These are phyloP conservation scores for Pollimyrus isidori DNA, from an alignment of 2,113 vertebrate species.

Conservation along the genomic window DNA sequence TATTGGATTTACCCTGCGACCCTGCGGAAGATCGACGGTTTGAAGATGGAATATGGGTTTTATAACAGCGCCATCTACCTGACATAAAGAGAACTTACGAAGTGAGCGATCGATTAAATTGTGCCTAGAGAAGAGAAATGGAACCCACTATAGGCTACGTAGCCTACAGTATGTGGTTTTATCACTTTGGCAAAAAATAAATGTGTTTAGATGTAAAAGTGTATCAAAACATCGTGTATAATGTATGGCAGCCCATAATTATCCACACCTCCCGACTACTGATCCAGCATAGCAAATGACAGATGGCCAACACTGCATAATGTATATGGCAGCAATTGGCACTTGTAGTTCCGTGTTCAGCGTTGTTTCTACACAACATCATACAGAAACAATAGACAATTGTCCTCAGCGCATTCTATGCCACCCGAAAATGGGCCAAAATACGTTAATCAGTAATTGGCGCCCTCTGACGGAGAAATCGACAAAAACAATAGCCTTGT, in stretches of 20 bases:
- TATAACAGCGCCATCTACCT: slow-evolving; percentile 14
- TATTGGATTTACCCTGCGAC: background rate
- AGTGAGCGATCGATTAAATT: background rate
- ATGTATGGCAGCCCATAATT: background rate
- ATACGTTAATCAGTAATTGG: background rate
- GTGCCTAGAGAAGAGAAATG: background rate
- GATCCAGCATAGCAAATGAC: background rate
- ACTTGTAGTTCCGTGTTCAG: background rate
- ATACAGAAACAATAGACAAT: background rate
- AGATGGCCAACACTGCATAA: background rate
- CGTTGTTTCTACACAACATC: background rate
- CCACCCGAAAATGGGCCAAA: background rate
- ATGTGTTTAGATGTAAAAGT: background rate
- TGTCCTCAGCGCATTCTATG: background rate
- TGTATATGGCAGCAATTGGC: background rate
- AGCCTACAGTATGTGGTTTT: background rate
- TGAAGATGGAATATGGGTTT: background rate
- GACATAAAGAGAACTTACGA: background rate
- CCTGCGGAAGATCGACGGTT: background rate
- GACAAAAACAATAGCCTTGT: background rate
- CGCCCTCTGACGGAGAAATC: background rate
- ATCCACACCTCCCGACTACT: background rate
- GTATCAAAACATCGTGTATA: background rate
- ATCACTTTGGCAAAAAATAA: background rate
- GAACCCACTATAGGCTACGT: background rate